A percentile compares a stretch with the other conserved stretches of the same genome.
phyloP scores from a whole-genome alignment of 2,888 invertebrate genomes.

The Calliphora vomitoria region DNA sequence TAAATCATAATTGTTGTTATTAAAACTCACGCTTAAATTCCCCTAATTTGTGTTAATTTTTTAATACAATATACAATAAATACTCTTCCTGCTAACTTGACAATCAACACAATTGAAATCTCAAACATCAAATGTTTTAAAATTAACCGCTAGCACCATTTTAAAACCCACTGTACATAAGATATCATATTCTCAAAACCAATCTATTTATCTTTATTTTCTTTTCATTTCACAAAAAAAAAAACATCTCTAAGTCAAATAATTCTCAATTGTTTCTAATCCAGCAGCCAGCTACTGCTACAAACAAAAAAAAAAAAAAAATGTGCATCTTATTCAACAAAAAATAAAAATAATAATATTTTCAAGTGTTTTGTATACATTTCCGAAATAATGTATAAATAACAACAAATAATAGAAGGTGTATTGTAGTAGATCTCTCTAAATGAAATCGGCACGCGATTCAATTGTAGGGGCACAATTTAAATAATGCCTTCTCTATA shows the following conservation, averaged over 20 bases:
- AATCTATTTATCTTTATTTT: slow-evolving; percentile 43
- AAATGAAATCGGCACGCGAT: slow-evolving; percentile 84
- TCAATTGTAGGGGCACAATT: slow-evolving; percentile 79
- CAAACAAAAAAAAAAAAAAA: slow-evolving; percentile 25
- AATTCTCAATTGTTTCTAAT: slow-evolving; percentile 68
- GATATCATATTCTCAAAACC: slow-evolving; percentile 9
- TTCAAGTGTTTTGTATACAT: slow-evolving; percentile 73
- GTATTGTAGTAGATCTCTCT: slow-evolving; percentile 69
- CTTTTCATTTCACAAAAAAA: not conserved
- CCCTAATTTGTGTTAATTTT: too few species aligned
- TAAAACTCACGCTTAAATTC: too few species aligned
- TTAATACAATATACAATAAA: too few species aligned
- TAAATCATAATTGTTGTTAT: too few species aligned
- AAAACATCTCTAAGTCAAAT: slow-evolving; percentile 48
- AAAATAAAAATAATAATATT: slow-evolving; percentile 29
- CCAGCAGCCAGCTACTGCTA: slow-evolving; percentile 25
- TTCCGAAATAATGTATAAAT: slow-evolving; percentile 67
- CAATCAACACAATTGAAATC: not conserved
- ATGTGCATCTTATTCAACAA: slow-evolving; percentile 29
- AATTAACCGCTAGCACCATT: not conserved
- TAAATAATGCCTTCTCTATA: slow-evolving; percentile 52
- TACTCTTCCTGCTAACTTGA: too few species aligned
- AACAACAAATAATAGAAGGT: slow-evolving; percentile 66
- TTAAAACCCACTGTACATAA: slow-evolving; percentile 19
- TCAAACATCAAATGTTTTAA: not conserved